Base-by-base conservation (phyloP, 2,113 vertebrate species). In the Aptenodytes forsteri region DNA sequence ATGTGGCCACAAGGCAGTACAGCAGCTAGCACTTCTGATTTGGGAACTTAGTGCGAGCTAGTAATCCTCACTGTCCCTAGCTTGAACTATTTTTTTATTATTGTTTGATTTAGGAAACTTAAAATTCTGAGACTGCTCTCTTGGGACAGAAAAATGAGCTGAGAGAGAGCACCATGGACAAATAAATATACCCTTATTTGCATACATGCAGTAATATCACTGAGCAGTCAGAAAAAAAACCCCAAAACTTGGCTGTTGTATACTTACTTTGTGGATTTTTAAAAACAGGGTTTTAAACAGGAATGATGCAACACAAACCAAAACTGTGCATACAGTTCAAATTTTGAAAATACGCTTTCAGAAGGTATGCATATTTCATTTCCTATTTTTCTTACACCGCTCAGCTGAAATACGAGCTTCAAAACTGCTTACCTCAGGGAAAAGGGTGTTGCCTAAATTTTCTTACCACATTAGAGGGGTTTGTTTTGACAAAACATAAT, bases 391-490 rank as follows among this genome's bases (percentile, higher is more conserved):
- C 56, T 95, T 55, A 77, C 46, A 58, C 11, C 0, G 0, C 90
- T 61, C 0, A 2, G 13, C 46, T 86, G 79, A 94, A 85, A 83
- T 32, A 18, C 0, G 0, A 49, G 22, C 34, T 86, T 69, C 88
- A 88, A 94, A 88, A 94, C 49, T 90, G 67, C 73, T 79, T 86
- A 58, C 46, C n/a, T 92, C 19, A 14, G 83, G 23, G 23, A 75
- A 90, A 83, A 89, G 90, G 92, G 69, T 56, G 80, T 90, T 87
- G 67, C 67, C 88, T 81, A 72, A 66, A 67, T 84, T 96, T 73
- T 73, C 29, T n/a, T 44, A 50, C 85, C 85, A 61, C 85, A 86
- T 83, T 62, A 90, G 75, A 86, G 13, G 23, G 30, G 4, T 64
- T 85, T 80, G 58, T 87, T 92, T 23, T 93, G 77, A 83, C 64